Evolutionary conservation across 2,888 invertebrate species (phyloP), one percentile per base, ranked within the genome.

Genomic region (Cryptocephalus primarius): DNA sequence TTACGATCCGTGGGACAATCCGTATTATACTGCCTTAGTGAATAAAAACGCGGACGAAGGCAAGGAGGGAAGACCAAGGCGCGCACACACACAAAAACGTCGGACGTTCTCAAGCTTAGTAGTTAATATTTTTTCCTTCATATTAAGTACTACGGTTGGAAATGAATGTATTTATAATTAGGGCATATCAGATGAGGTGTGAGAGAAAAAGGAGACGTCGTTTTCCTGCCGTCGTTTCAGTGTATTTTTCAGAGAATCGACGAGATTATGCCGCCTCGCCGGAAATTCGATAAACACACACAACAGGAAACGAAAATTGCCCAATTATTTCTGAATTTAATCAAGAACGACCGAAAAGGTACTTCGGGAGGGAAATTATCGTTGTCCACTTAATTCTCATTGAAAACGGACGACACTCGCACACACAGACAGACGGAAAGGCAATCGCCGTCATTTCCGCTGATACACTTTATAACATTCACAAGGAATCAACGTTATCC

Each of bases 21-120:
- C 63, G 62, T 65, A 68, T 67, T 68, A 68, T 67, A 69, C 68
- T 69, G 69, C 63, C 68, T 69, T 69, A 69, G 64, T 67, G 59
- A 66, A 66, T 64, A 66, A 67, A 68, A 36, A 68, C 3, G 22
- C 22, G 22, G 22, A 51, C 44, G 34, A 33, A 22, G 3, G 22
- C 22, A 22, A 22, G 22, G 22, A 22, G 22, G 6, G 22, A 22
- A n/a, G n/a, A 22, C 22, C 22, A 22, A 22, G 2, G 22, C 22
- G 22, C 22, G 22, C 22, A 22, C 22, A 22, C 22, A 22, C 22
- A 22, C 22, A 22, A 22, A 22, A 22, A 22, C 22, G 22, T 22
- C 22, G 22, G 22, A 22, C 22, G 22, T 22, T 22, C 22, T 22
- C 22, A 22, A 22, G 22, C 22, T 22, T 22, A 22, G 22, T 22